Evolutionary conservation across 2,888 invertebrate genomes (phyloP).

Genomic region (Trissolcus brochymenae): DNA sequence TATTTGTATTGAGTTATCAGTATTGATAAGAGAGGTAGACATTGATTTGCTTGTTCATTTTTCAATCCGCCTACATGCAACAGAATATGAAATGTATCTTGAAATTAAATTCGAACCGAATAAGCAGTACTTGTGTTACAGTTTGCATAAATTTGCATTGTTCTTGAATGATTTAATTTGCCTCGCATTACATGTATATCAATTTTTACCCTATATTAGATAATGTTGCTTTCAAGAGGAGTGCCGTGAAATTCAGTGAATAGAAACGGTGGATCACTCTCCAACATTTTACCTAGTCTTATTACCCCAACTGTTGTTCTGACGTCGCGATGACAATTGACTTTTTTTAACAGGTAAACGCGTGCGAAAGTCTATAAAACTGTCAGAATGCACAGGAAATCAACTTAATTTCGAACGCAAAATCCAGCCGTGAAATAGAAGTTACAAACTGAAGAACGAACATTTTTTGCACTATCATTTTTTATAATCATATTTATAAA

Average conservation of each 20-base stretch:
- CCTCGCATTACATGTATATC: constrained; percentile 45
- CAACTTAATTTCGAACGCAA: too few relatives aligned
- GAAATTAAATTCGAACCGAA: constrained; percentile 44
- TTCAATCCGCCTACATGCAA: constrained; percentile 20
- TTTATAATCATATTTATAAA: too few relatives aligned
- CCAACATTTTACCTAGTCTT: constrained; percentile 2
- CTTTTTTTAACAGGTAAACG: too few relatives aligned
- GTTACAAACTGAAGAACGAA: too few relatives aligned
- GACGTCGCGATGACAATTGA: neutral
- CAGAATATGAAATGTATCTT: constrained; percentile 42
- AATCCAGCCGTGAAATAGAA: too few relatives aligned
- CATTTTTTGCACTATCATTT: too few relatives aligned
- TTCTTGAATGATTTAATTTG: constrained; percentile 52
- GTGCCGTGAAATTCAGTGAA: constrained; percentile 18
- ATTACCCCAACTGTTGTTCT: neutral
- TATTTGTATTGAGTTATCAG: too few relatives aligned
- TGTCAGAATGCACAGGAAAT: too few relatives aligned
- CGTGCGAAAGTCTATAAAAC: too few relatives aligned
- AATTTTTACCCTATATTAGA: constrained; percentile 43
- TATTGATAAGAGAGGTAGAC: too few relatives aligned
- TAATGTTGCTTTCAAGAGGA: constrained; percentile 35
- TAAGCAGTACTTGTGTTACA: constrained; percentile 34
- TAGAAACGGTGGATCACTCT: constrained; percentile 14
- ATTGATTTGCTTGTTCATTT: constrained; percentile 9
- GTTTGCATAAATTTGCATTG: constrained; percentile 55